Percentiles rank a stretch among this genome's conserved stretches.
These are phyloP conservation scores for Stenotaenia linearis DNA, from an alignment of 2,888 invertebrate species.

Conservation along the genomic window DNA sequence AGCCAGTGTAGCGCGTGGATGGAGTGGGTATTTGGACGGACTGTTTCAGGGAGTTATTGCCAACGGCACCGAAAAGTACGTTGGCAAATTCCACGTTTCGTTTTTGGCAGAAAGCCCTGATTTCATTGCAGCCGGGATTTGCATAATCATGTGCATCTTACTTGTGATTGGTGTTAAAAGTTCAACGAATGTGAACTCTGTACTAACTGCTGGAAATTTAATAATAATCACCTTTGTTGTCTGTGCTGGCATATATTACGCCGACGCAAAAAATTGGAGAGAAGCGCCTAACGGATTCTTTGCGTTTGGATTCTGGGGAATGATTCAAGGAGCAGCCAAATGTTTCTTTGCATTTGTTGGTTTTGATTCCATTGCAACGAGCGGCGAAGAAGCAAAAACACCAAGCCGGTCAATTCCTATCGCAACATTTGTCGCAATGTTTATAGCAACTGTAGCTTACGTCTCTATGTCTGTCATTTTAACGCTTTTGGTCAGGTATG, in stretches of 20 bases:
- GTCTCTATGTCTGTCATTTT: conserved; percentile 74
- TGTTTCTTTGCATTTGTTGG: conserved; percentile 90
- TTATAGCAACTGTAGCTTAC: conserved; percentile 67
- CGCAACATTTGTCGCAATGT: conserved; percentile 74
- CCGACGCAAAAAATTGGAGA: conserved; percentile 75
- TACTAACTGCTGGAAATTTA: conserved; percentile 70
- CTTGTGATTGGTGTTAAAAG: conserved; percentile 57
- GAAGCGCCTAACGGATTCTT: conserved; percentile 60
- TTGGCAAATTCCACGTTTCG: conserved; percentile 41
- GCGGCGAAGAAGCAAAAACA: conserved; percentile 71
- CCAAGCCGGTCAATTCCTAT: conserved; percentile 64
- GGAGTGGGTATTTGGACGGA: conserved; percentile 69
- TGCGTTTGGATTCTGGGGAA: conserved; percentile 70
- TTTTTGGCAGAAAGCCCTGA: conserved; percentile 44
- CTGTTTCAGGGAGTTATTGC: conserved; percentile 45
- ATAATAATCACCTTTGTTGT: conserved; percentile 74
- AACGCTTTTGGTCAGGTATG: conserved; percentile 75
- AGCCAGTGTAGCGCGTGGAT: conserved; percentile 66
- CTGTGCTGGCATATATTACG: conserved; percentile 76
- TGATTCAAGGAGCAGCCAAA: conserved; percentile 71
- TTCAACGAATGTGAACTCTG: conserved; percentile 79
- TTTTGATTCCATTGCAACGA: conserved; percentile 84
- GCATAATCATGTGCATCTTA: conserved; percentile 58
- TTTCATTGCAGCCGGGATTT: conserved; percentile 46
- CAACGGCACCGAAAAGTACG: conserved; percentile 45